phyloP scores from a whole-genome alignment of 2,797 vertebrate species.

The Catamblyrhynchus diadema region DNA sequence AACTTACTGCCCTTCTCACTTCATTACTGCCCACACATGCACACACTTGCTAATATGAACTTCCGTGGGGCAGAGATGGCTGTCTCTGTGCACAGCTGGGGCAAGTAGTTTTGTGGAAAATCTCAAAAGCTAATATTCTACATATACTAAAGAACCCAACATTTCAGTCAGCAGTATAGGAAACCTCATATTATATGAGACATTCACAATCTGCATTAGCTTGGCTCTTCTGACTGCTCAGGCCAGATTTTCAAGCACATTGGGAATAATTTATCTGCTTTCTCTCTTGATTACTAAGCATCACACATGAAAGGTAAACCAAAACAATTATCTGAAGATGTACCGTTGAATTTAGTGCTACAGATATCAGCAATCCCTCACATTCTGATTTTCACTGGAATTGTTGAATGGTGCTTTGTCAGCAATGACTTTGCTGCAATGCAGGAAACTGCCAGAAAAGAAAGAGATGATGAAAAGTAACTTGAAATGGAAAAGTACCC shows the following conservation, averaged over 20 bases:
- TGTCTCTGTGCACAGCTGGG: not conserved
- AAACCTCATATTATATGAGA: not conserved
- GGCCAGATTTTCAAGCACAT: not conserved
- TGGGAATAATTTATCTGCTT: not conserved
- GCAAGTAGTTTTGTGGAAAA: not conserved
- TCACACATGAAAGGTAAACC: not conserved
- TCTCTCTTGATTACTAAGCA: not conserved
- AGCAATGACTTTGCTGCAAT: slow-evolving; percentile 47
- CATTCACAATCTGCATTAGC: not conserved
- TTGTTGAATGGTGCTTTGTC: not conserved
- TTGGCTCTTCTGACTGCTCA: not conserved
- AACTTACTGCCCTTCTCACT: not conserved
- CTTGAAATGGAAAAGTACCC: not conserved
- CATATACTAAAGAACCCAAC: not conserved
- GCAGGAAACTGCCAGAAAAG: slow-evolving; percentile 20
- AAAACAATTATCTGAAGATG: not conserved
- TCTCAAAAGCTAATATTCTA: not conserved
- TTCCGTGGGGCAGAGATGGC: not conserved
- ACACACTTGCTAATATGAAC: not conserved
- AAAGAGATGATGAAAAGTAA: not conserved
- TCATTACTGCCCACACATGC: not conserved
- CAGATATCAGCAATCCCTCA: not conserved
- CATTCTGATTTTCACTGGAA: not conserved
- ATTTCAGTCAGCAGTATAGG: not conserved
- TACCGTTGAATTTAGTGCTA: not conserved